These are phyloP conservation scores for Vicugna pacos DNA, from an alignment of 2,113 vertebrate genomes.

Conservation along the genomic window DNA sequence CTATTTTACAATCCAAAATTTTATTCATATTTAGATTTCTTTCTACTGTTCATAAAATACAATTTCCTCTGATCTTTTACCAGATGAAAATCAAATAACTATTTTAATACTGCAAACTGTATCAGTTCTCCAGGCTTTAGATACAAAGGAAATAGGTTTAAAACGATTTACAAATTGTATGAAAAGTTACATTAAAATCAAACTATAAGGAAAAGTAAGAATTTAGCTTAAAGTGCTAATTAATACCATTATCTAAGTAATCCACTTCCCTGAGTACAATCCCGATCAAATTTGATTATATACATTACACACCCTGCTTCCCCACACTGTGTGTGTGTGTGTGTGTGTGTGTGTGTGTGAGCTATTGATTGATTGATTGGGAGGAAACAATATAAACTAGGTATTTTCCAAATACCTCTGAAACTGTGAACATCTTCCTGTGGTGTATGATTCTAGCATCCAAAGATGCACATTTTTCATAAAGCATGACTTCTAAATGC, in stretches of 20 bases:
- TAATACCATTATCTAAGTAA: slow-evolving; percentile 32
- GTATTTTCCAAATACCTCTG: not conserved
- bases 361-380: not conserved
- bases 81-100: slow-evolving; percentile 10
- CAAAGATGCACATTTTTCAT: not conserved
- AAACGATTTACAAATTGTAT: not conserved
- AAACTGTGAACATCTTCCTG: not conserved
- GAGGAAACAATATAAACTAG: not conserved
- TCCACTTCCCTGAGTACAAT: not conserved
- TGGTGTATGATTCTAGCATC: not conserved
- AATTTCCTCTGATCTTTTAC: slow-evolving; percentile 41
- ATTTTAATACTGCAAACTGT: slow-evolving; percentile 24
- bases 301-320: not conserved
- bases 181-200: slow-evolving; percentile 28
- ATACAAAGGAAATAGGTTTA: not conserved
- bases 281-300: slow-evolving; percentile 49
- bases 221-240: slow-evolving; percentile 31
- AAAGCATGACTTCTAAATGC: not conserved
- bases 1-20: not conserved
- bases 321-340: not conserved
- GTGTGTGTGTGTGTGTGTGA: not conserved
- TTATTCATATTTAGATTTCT: slow-evolving; percentile 34
- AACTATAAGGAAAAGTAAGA: not conserved
- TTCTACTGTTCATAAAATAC: slow-evolving; percentile 15
- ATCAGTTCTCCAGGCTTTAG: not conserved